Evolutionary conservation across 2,797 vertebrate species (phyloP).

Genomic region (Tachyglossus aculeatus): DNA sequence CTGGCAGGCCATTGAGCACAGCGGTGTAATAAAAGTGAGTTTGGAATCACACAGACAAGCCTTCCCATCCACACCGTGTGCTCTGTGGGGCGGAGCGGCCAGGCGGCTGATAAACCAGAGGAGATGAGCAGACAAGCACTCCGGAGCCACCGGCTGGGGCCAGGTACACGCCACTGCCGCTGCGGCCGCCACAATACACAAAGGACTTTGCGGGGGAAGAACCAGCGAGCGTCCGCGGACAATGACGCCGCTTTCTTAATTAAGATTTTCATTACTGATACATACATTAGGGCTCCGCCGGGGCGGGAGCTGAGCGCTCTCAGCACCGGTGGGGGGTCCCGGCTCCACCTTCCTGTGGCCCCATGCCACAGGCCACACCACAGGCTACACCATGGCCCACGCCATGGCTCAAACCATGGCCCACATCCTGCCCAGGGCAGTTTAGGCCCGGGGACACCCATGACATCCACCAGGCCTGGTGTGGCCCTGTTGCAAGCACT

Average conservation of each 20-base stretch:
- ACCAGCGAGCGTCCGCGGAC: conserved; percentile 73
- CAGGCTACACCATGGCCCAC: too few relatives aligned
- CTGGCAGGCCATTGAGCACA: conserved; percentile 63
- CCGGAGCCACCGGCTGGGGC: conserved; percentile 71
- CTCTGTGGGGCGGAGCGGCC: conserved; percentile 58
- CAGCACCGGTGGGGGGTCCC: conserved; percentile 77
- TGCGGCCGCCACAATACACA: conserved; percentile 71
- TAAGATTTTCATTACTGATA: conserved; percentile 86
- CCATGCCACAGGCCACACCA: too few relatives aligned
- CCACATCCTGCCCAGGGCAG: too few relatives aligned
- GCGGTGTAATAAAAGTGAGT: conserved; percentile 53
- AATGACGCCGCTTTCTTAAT: conserved; percentile 81
- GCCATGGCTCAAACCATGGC: too few relatives aligned
- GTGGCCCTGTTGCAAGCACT: conserved; percentile 2
- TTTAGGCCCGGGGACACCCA: too few relatives aligned
- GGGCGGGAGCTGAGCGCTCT: conserved; percentile 72
- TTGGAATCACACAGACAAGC: conserved; percentile 54
- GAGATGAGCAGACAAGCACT: conserved; percentile 75
- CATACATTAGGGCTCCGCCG: conserved; percentile 79
- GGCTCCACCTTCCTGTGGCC: conserved; percentile 73
- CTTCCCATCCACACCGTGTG: conserved; percentile 55
- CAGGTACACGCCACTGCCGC: conserved; percentile 71
- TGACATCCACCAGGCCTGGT: background rate
- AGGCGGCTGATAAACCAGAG: conserved; percentile 72
- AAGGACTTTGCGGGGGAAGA: conserved; percentile 72